These are phyloP conservation scores for Xanthorhoe designata DNA, from an alignment of 2,888 invertebrate genomes.

Conservation along the genomic window DNA sequence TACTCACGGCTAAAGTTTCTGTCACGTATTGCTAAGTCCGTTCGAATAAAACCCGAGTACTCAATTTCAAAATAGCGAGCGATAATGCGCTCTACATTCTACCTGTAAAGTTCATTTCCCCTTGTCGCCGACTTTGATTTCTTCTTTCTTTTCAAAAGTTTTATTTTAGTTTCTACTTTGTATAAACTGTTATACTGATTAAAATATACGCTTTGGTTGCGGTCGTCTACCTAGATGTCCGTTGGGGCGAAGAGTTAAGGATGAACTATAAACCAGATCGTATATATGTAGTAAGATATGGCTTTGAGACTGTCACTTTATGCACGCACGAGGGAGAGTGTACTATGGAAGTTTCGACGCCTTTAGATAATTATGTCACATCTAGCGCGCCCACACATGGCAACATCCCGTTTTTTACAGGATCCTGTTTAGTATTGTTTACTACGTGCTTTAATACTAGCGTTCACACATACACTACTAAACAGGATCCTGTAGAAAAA, in stretches of 20 bases:
- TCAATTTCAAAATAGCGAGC: constrained; percentile 42
- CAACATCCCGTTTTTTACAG: too few species aligned
- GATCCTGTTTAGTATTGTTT: too few species aligned
- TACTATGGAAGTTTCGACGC: not conserved
- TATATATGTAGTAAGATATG: not conserved
- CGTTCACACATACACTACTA: too few species aligned
- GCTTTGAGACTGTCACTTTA: not conserved
- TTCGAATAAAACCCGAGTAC: constrained; percentile 60
- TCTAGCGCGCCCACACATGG: too few species aligned
- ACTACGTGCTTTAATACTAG: too few species aligned
- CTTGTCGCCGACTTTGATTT: constrained; percentile 40
- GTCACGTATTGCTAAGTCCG: constrained; percentile 62
- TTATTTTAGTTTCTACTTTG: constrained; percentile 46
- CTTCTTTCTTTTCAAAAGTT: constrained; percentile 42
- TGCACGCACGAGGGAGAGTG: not conserved
- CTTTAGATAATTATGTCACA: not conserved
- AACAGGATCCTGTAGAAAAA: too few species aligned
- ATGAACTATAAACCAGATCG: not conserved
- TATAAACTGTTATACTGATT: constrained; percentile 45
- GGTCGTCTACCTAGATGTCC: constrained; percentile 34
- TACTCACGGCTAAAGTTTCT: constrained; percentile 53
- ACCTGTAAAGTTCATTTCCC: constrained; percentile 52
- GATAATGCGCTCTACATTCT: constrained; percentile 49
- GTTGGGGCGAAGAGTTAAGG: constrained; percentile 17
- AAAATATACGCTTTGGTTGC: constrained; percentile 45